Evolutionary conservation across 2,888 invertebrate species (phyloP).

Genomic region (Synergus itoensis): DNA sequence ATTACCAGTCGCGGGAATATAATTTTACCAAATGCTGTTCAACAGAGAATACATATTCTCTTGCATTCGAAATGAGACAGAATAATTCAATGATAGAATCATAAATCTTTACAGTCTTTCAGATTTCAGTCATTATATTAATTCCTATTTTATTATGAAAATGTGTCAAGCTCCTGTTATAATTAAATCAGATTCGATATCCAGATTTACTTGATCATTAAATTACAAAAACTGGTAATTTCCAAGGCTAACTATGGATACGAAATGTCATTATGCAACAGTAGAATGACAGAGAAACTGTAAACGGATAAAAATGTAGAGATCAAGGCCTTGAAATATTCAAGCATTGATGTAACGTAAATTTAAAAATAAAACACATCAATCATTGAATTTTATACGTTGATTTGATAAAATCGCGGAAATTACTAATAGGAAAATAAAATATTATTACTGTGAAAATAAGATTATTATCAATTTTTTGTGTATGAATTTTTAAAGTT

Average conservation of each 20-base stretch:
- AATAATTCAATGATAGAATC: not conserved
- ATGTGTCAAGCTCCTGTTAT: not conserved
- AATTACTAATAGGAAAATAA: not conserved
- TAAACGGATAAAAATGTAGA: slow-evolving; percentile 20
- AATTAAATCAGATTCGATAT: not conserved
- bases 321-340: slow-evolving; percentile 34
- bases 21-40: slow-evolving; percentile 24
- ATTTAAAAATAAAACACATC: slow-evolving; percentile 24
- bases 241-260: slow-evolving; percentile 19
- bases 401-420: not conserved
- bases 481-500: not conserved
- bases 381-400: slow-evolving; percentile 1
- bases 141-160: not conserved
- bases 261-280: slow-evolving; percentile 19
- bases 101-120: not conserved
- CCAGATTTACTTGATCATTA: not conserved
- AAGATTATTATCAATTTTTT: not conserved
- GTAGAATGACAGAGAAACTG: slow-evolving; percentile 6
- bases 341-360: slow-evolving; percentile 12
- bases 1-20: slow-evolving; percentile 4
- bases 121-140: not conserved
- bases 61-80: slow-evolving; percentile 8
- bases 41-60: not conserved
- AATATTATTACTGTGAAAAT: not conserved
- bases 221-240: slow-evolving; percentile 2